Conservation (phyloP, 2,113 vertebrate species). For the Promerops cafer region DNA sequence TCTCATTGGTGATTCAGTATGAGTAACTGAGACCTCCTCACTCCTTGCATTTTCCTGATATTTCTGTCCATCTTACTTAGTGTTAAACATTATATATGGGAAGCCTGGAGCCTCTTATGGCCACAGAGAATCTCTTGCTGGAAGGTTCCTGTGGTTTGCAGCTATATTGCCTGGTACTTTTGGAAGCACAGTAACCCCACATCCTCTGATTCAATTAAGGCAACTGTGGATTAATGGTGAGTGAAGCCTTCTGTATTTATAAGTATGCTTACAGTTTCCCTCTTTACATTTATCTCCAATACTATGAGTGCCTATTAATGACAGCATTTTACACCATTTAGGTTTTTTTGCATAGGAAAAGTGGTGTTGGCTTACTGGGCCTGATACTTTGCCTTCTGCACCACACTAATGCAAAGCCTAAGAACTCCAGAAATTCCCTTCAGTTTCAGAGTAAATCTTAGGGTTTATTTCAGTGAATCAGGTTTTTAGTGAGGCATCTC, state of each 20-base stretch:
- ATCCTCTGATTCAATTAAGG: neutral
- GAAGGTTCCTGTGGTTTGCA: neutral
- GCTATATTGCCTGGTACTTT: neutral
- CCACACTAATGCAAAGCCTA: neutral
- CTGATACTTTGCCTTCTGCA: neutral
- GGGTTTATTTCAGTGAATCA: constrained; percentile 9
- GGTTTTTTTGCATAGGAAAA: neutral
- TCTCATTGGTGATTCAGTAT: neutral
- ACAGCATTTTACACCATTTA: neutral
- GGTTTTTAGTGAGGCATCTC: neutral
- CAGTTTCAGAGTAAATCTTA: constrained; percentile 12
- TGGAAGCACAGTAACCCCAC: neutral
- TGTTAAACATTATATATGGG: neutral
- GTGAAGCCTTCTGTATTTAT: neutral
- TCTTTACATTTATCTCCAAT: neutral
- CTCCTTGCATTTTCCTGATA: neutral
- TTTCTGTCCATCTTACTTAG: neutral
- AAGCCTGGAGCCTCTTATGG: neutral
- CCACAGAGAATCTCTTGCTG: neutral
- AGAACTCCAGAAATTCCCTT: neutral
- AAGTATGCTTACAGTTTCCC: neutral
- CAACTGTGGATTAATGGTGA: neutral
- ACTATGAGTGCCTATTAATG: neutral
- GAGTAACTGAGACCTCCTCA: neutral
- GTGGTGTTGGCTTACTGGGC: neutral